Evolutionary conservation across 2,888 invertebrate genomes (phyloP), one percentile per base, ranked within the genome.

Genomic region (Mesorhabditis sp.): DNA sequence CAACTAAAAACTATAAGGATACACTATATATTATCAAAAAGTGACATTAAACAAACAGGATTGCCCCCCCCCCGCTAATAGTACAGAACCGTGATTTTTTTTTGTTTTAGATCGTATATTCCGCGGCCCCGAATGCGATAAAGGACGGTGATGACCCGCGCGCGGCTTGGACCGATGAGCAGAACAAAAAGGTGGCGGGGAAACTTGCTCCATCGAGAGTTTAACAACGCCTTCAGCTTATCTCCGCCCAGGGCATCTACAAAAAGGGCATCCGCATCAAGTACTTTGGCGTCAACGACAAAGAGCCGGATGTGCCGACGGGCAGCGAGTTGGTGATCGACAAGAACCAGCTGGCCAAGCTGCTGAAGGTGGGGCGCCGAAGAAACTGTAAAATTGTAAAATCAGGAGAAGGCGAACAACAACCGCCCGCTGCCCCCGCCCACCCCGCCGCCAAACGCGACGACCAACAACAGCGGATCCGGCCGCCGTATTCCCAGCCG

Each of bases 71-170:
- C 28, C 28, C 28, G 28, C 28, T 28, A 28, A 28, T 2, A 28
- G 28, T 28, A 28, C 28, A 28, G 28, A 28, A 28, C 28, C 28
- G 7, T 50, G 10, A 50, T 50, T 13, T 50, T 50, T 13, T 50
- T 50, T 50, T 50, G 7, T n/a, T 50, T 50, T 50, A 50, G 58
- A n/a, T 50, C 58, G 58, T 50, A 50, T 50, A 50, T 15, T 64
- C 68, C 4, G 45, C 68, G 6, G 43, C 43, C 10, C 42, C 43
- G 13, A 42, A 67, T 43, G 62, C 50, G 4, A 42, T 41, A 43
- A 71, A 67, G 65, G 44, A 65, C 13, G 65, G 68, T 65, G 68
- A 71, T 41, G 13, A 68, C n/a, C 71, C 63, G 6, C 7, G 15
- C 13, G 41, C 15, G n/a, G 15, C 6, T 6, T 50, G 58, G 58